Evolutionary conservation across 2,888 invertebrate genomes (phyloP), one percentile per base, ranked within the genome.

Genomic region (Cephus nigrinus): DNA sequence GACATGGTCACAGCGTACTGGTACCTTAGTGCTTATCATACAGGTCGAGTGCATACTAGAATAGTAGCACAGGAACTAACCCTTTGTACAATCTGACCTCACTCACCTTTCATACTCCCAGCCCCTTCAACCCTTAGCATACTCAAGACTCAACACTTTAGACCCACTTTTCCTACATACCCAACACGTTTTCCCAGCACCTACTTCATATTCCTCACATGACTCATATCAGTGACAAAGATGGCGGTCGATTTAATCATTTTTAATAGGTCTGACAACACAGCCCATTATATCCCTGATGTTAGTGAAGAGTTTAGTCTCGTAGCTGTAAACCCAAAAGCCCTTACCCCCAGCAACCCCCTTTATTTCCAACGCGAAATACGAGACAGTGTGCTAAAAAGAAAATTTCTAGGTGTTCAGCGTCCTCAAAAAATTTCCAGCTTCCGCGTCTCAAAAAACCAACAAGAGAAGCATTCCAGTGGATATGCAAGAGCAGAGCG

Each of bases 31-130:
- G 82, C 84, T 85, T 83, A 82, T 82, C 83, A 85, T 80, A 36
- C 79, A 84, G 85, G 83, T 85, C 83, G 86, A 84, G 86, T 84
- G 78, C 82, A 76, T 80, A 80, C 83, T 84, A 55, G 81, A 85
- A 85, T 15, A 83, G 80, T 84, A 83, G 84, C 80, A 80, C 81
- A 78, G 69, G 31, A 77, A 74, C 75, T 74, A 73, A 69, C 30
- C 30, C 75, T 75, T 76, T 76, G 76, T 79, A 69, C 75, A 78
- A 78, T 80, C 80, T 80, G 79, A 78, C 78, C 80, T 68, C 75
- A 71, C 69, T 68, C 73, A 15, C 69, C 75, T 72, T 31, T 40
- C 31, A 69, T 73, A 31, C 36, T 15, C 78, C 73, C 76, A 76
- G 68, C 75, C 75, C 69, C 75, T 40, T 23, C 30, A 71, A 69